Percentiles rank a stretch among this genome's conserved stretches.
Conservation (phyloP, 30 jellyfish, hydroid and myxozoan species). For the Sanderia malayensis region DNA sequence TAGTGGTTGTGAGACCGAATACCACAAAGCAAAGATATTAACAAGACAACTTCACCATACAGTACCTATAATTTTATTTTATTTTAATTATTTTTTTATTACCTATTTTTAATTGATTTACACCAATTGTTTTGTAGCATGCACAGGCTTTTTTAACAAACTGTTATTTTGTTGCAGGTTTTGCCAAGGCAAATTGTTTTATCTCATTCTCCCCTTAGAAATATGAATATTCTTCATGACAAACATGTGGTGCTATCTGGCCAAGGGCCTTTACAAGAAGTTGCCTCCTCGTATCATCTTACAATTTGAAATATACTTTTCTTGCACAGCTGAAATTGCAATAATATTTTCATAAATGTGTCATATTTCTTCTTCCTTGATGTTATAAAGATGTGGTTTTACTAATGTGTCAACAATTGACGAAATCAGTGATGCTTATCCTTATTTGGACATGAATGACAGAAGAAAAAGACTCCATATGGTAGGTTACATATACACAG, state of each 20-base stretch:
- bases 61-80: too few relatives aligned
- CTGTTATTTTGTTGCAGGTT: conserved; percentile 52
- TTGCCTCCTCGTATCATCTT: conserved; percentile 85
- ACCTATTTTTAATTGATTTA: too few relatives aligned
- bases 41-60: conserved; percentile 52
- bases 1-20: conserved; percentile 96
- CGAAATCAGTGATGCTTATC: conserved; percentile 67
- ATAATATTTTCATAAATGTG: too few relatives aligned
- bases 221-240: conserved; percentile 68
- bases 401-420: conserved; percentile 75
- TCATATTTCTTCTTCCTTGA: too few relatives aligned
- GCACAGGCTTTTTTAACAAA: too few relatives aligned
- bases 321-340: too few relatives aligned
- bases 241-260: conserved; percentile 96
- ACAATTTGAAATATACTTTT: too few relatives aligned
- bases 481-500: too few relatives aligned
- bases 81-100: too few relatives aligned
- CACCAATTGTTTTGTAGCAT: too few relatives aligned
- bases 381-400: conserved; percentile 81
- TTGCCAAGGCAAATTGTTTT: conserved; percentile 75
- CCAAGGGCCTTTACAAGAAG: conserved; percentile 90
- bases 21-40: conserved; percentile 68
- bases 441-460: conserved; percentile 86
- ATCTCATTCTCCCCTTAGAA: conserved; percentile 89
- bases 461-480: conserved; percentile 63